Evolutionary conservation across 2,113 vertebrate genomes (phyloP).

Genomic region (Thunnus maccoyii): DNA sequence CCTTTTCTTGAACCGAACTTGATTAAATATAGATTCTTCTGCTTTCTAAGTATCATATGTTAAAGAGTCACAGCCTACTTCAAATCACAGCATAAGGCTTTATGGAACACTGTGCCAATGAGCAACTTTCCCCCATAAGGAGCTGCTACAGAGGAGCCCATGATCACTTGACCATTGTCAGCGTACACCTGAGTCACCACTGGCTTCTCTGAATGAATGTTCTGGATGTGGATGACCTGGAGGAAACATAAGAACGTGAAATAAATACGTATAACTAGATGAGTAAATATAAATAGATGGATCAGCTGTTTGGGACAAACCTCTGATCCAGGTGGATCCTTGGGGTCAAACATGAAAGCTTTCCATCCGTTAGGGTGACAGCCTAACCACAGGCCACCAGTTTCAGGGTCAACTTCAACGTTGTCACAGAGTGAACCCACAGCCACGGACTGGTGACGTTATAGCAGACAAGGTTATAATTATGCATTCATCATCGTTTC

Average conservation of each 20-base stretch:
- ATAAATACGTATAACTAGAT: neutral
- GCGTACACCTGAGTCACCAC: slow-evolving; percentile 88
- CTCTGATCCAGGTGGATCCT: slow-evolving; percentile 92
- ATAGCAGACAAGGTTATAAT: neutral
- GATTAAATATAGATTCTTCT: neutral
- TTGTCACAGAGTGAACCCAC: slow-evolving; percentile 90
- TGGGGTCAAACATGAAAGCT: slow-evolving; percentile 69
- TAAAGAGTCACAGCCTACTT: slow-evolving; percentile 45
- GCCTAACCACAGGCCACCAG: slow-evolving; percentile 92
- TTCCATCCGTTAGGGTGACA: slow-evolving; percentile 90
- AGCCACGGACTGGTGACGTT: slow-evolving; percentile 81
- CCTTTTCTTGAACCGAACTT: neutral
- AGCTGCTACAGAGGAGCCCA: slow-evolving; percentile 89
- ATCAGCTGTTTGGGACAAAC: slow-evolving; percentile 79
- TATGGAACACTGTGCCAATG: slow-evolving; percentile 92
- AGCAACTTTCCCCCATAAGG: slow-evolving; percentile 87
- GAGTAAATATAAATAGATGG: neutral
- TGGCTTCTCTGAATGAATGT: slow-evolving; percentile 89
- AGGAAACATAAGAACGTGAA: slow-evolving; percentile 2
- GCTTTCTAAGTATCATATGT: neutral
- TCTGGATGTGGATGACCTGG: slow-evolving; percentile 89
- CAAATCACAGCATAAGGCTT: slow-evolving; percentile 90
- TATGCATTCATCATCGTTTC: neutral
- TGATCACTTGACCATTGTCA: slow-evolving; percentile 89
- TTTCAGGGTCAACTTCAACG: slow-evolving; percentile 87